A percentile compares a stretch with the other conserved stretches of the same genome.
These are phyloP conservation scores for Fabriciana adippe DNA, from an alignment of 2,888 invertebrate genomes.

Conservation along the genomic window DNA sequence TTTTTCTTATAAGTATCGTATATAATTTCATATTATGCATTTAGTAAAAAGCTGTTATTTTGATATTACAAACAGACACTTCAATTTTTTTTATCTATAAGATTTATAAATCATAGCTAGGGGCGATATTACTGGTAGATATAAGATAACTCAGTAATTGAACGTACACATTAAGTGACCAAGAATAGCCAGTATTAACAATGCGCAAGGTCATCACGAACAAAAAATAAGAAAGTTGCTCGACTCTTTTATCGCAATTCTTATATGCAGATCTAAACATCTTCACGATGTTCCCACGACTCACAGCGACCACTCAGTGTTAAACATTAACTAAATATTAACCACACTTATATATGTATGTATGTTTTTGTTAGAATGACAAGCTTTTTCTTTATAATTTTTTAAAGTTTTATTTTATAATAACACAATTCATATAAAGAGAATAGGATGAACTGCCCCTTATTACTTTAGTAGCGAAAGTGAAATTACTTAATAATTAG, in stretches of 20 bases:
- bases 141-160: background rate
- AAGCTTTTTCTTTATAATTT: no score
- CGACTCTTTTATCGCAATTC: slow-evolving; percentile 45
- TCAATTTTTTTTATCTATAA: background rate
- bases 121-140: background rate
- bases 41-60: no score
- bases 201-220: slow-evolving; percentile 42
- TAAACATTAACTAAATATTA: slow-evolving; percentile 21
- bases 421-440: no score
- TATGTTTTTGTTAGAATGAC: background rate
- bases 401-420: no score
- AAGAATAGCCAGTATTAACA: slow-evolving; percentile 34
- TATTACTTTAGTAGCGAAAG: no score
- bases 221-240: slow-evolving; percentile 52
- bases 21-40: no score
- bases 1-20: no score
- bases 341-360: background rate
- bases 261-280: slow-evolving; percentile 54
- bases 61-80: no score
- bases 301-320: slow-evolving; percentile 36
- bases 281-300: slow-evolving; percentile 59
- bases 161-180: slow-evolving; percentile 35
- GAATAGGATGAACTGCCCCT: no score
- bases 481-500: no score
- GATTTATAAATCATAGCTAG: background rate